These are phyloP conservation scores for Vulpes lagopus DNA, from an alignment of 2,113 vertebrate species.

Conservation along the genomic window DNA sequence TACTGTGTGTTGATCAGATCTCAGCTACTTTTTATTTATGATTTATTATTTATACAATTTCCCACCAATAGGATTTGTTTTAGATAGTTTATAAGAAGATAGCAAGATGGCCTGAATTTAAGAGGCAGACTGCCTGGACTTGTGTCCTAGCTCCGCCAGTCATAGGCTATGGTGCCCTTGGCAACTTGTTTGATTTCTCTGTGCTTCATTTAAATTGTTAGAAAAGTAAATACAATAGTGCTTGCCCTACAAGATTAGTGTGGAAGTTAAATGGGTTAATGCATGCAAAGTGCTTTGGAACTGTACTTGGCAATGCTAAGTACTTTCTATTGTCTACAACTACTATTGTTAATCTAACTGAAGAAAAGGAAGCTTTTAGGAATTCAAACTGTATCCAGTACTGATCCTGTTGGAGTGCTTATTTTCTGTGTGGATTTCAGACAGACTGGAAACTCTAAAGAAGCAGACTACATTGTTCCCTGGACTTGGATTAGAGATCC, in stretches of 20 bases:
- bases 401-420: not conserved
- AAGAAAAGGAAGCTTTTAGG: not conserved
- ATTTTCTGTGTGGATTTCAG: not conserved
- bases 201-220: not conserved
- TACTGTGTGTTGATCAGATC: not conserved
- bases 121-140: not conserved
- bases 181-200: conserved; percentile 7
- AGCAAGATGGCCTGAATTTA: not conserved
- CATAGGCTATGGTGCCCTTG: not conserved
- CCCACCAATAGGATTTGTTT: not conserved
- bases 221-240: not conserved
- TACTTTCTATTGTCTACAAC: not conserved
- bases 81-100: not conserved
- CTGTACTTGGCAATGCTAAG: not conserved
- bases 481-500: not conserved
- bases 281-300: not conserved
- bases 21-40: conserved; percentile 3
- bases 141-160: not conserved
- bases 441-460: not conserved
- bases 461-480: not conserved
- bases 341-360: not conserved
- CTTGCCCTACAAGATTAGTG: not conserved
- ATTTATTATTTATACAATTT: not conserved
- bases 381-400: not conserved
- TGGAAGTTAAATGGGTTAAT: not conserved